phyloP scores from a whole-genome alignment of 2,113 vertebrate species.

The Muntiacus muntjak region DNA sequence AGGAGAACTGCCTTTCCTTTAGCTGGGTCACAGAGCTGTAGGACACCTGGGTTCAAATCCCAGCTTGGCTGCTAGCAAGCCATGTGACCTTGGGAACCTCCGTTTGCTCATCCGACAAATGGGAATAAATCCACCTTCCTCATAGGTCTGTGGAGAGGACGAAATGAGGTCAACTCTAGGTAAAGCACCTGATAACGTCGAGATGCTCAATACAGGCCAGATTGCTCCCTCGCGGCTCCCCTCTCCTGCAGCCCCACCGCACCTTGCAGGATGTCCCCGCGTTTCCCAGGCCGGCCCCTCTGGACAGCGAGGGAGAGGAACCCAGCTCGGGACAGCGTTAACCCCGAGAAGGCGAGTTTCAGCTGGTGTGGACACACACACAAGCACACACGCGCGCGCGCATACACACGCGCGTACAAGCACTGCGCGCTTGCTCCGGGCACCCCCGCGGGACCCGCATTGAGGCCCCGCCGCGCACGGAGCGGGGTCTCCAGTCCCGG shows the following conservation, averaged over 20 bases:
- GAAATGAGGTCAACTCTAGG: background rate
- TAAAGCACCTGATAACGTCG: background rate
- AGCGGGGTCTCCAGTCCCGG: background rate
- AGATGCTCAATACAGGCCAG: background rate
- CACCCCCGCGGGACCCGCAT: background rate
- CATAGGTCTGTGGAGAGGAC: background rate
- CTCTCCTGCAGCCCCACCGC: background rate
- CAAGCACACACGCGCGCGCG: background rate
- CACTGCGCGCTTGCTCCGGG: background rate
- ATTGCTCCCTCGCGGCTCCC: background rate
- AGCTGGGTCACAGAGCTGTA: background rate
- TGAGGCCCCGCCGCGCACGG: background rate
- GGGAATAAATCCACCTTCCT: background rate
- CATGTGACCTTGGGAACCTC: too few species aligned
- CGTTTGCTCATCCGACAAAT: background rate
- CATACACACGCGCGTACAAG: background rate
- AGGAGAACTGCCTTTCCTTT: background rate
- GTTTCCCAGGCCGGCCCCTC: background rate
- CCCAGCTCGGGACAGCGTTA: background rate
- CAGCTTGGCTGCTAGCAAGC: background rate
- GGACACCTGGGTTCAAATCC: background rate
- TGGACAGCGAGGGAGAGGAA: background rate
- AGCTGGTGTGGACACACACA: background rate
- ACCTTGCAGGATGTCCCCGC: background rate
- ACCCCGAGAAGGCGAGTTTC: background rate